Evolutionary conservation across 2,797 vertebrate genomes (phyloP).

Genomic region (Acrossocheilus wenchowensis): DNA sequence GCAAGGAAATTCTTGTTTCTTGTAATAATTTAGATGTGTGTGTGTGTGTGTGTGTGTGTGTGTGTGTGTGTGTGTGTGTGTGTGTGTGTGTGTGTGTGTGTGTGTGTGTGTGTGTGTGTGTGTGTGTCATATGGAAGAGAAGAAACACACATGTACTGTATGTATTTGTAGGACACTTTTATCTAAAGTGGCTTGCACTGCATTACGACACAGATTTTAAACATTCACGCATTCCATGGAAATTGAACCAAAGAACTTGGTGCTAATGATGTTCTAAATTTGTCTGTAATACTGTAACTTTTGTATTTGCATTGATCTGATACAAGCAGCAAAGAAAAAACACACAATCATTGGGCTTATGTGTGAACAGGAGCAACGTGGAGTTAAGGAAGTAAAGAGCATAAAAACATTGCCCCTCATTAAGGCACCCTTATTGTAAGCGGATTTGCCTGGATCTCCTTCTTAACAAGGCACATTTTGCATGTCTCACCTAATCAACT

Average conservation of each 20-base stretch:
- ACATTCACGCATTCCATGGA: not conserved
- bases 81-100: too few species aligned
- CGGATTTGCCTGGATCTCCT: too few species aligned
- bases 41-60: not conserved
- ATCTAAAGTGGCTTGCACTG: not conserved
- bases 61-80: not conserved
- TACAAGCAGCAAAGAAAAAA: not conserved
- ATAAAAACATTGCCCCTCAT: too few species aligned
- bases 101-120: too few species aligned
- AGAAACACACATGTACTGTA: not conserved
- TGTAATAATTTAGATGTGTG: not conserved
- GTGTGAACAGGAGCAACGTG: too few species aligned
- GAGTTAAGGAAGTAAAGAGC: too few species aligned
- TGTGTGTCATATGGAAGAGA: not conserved
- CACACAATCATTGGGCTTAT: not conserved
- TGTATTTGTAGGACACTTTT: not conserved
- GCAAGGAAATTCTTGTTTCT: not conserved
- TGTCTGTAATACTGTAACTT: too few species aligned
- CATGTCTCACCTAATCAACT: too few species aligned
- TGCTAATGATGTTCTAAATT: not conserved
- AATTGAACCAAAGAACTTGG: not conserved
- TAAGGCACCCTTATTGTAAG: too few species aligned
- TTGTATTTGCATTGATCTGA: too few species aligned
- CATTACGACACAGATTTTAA: not conserved
- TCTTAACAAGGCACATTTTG: not conserved